phyloP scores from a whole-genome alignment of 2,888 invertebrate species.

The Eumerus sabulonum region DNA sequence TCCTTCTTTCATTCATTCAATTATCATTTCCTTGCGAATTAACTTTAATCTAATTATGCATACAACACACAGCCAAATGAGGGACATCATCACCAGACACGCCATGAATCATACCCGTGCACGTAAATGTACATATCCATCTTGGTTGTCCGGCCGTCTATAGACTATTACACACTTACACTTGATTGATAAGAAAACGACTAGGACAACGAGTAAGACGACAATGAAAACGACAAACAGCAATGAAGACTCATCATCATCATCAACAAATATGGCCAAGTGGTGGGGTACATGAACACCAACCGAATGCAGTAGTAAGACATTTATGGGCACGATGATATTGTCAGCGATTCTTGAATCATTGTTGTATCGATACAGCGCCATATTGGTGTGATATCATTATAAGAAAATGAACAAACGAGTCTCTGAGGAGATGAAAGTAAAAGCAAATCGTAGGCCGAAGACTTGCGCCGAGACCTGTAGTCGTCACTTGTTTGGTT shows the following conservation, averaged over 20 bases:
- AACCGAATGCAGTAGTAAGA: slow-evolving; percentile 40
- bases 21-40: background rate
- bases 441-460: slow-evolving; percentile 45
- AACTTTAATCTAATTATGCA: slow-evolving; percentile 9
- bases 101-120: slow-evolving; percentile 24
- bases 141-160: slow-evolving; percentile 27
- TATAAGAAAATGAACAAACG: slow-evolving; percentile 8
- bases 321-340: slow-evolving; percentile 37
- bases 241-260: slow-evolving; percentile 28
- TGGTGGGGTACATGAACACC: slow-evolving; percentile 30
- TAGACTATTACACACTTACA: slow-evolving; percentile 33
- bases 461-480: slow-evolving; percentile 43
- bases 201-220: background rate
- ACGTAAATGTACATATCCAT: slow-evolving; percentile 36
- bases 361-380: too few relatives aligned
- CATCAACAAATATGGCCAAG: slow-evolving; percentile 59
- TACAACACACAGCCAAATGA: background rate
- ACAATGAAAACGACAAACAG: slow-evolving; percentile 7
- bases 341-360: background rate
- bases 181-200: slow-evolving; percentile 50
- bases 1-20: slow-evolving; percentile 1
- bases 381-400: slow-evolving; percentile 19
- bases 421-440: slow-evolving; percentile 38
- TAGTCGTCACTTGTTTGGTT: slow-evolving; percentile 60
- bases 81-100: background rate